Base-by-base conservation (phyloP, 2,113 vertebrate genomes). In the Dinomys branickii region DNA sequence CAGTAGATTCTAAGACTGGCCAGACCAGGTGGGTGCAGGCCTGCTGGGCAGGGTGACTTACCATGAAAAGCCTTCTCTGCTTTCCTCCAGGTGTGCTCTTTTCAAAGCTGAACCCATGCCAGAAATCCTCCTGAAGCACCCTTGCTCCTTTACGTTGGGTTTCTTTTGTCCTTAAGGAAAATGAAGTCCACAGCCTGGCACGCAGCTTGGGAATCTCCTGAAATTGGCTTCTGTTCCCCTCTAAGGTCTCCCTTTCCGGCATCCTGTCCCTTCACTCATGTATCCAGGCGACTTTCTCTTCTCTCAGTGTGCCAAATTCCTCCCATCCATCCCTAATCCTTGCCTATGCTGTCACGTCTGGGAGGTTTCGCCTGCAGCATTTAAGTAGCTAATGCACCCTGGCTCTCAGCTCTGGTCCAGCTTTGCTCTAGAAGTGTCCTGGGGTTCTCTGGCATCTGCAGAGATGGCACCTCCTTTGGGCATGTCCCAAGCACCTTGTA, bases 401-500 rank as follows among this genome's bases (percentile, higher is more conserved):
- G n/a, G 11, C 24, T 35, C 52, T 82, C 30, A 82, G 24, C 8
- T 61, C 30, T 4, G 3, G 13, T 1, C 4, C 28, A 5, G 9
- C 35, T 10, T 88, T 38, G 35, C 35, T 80, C 67, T 11, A 44
- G n/a, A 88, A 58, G 7, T 69, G 2, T 3, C 3, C 8, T 73
- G 69, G 22, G 8, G 1, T 67, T 44, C 54, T 44, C 35, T 54
- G 6, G 73, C 30, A 9, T 26, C 59, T 44, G 3, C 56, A 78
- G 26, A 85, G 6, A 10, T 10, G 12, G 24, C 16, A 20, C 2
- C 16, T 69, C 50, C 22, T 56, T 33, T 26, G 30, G 33, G 17
- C 3, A n/a, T 8, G 1, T 4, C 12, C 13, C 20, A 0, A 8
- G 35, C 3, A 11, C 6, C 4, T 13, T 9, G 24, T 3, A 6